Evolutionary conservation across 2,113 vertebrate species (phyloP).

Genomic region (Nycticorax nycticorax): DNA sequence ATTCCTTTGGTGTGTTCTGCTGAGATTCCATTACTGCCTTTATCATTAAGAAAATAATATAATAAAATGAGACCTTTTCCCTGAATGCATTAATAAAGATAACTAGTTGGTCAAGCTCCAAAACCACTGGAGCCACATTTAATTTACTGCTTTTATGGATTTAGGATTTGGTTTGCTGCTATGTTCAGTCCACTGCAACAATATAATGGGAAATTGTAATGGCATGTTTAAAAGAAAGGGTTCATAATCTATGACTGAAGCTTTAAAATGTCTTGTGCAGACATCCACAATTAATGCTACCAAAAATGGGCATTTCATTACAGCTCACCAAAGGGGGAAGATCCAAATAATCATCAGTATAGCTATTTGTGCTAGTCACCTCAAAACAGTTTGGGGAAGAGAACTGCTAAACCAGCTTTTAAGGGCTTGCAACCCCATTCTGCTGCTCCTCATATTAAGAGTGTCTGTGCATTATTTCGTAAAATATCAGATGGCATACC

Average conservation of each 20-base stretch:
- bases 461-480: not conserved
- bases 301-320: slow-evolving; percentile 20
- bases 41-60: slow-evolving; percentile 79
- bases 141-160: slow-evolving; percentile 76
- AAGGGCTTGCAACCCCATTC: not conserved
- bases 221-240: slow-evolving; percentile 2
- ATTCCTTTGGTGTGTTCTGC: slow-evolving; percentile 71
- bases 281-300: slow-evolving; percentile 27
- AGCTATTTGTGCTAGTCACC: not conserved
- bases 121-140: slow-evolving; percentile 83
- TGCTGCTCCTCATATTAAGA: not conserved
- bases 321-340: not conserved
- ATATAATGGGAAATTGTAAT: slow-evolving; percentile 61
- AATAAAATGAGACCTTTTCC: slow-evolving; percentile 77
- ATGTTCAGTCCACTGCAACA: slow-evolving; percentile 60
- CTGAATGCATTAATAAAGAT: slow-evolving; percentile 78
- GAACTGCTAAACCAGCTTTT: not conserved
- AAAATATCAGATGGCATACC: not conserved
- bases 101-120: slow-evolving; percentile 77
- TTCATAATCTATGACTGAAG: slow-evolving; percentile 39
- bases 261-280: slow-evolving; percentile 38
- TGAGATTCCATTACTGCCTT: slow-evolving; percentile 73
- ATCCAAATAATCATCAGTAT: not conserved
- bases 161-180: slow-evolving; percentile 54
- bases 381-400: not conserved